Conservation (phyloP, 2,797 vertebrate genomes). For the Triplophysa yarkandensis region DNA sequence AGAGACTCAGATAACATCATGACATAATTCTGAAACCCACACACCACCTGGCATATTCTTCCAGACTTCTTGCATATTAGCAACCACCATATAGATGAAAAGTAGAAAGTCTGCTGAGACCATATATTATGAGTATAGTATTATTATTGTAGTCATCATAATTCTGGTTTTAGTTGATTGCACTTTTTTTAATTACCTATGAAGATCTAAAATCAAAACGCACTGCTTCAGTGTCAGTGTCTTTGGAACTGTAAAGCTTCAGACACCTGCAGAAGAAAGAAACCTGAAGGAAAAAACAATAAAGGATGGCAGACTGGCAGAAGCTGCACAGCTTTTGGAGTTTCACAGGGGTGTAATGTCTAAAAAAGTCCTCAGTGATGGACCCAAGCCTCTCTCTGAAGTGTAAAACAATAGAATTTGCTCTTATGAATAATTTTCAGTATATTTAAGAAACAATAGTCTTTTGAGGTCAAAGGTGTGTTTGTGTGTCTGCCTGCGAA, state of each 20-base stretch:
- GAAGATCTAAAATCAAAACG: slow-evolving; percentile 64
- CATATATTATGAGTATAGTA: slow-evolving; percentile 67
- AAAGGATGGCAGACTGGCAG: background rate
- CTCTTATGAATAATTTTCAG: background rate
- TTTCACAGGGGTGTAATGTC: background rate
- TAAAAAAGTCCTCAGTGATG: background rate
- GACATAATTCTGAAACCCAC: slow-evolving; percentile 32
- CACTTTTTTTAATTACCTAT: slow-evolving; percentile 77
- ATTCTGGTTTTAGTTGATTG: slow-evolving; percentile 73
- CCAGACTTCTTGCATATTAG: slow-evolving; percentile 80
- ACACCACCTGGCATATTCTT: background rate
- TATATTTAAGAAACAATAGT: background rate
- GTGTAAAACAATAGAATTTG: slow-evolving; percentile 11
- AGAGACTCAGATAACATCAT: slow-evolving; percentile 90
- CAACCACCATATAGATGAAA: slow-evolving; percentile 83
- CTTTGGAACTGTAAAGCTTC: slow-evolving; percentile 4
- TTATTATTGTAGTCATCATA: slow-evolving; percentile 68
- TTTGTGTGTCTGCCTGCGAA: background rate
- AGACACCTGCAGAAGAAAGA: slow-evolving; percentile 4
- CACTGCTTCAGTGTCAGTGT: slow-evolving; percentile 55
- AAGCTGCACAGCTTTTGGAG: background rate
- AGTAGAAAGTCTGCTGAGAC: slow-evolving; percentile 87
- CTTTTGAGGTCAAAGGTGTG: background rate
- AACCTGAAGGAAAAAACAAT: background rate
- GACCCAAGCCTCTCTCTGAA: slow-evolving; percentile 11